A percentile compares a stretch with the other conserved stretches of the same genome.
Evolutionary conservation across 2,888 invertebrate species (phyloP).

Genomic region (Odontocerum albicorne): DNA sequence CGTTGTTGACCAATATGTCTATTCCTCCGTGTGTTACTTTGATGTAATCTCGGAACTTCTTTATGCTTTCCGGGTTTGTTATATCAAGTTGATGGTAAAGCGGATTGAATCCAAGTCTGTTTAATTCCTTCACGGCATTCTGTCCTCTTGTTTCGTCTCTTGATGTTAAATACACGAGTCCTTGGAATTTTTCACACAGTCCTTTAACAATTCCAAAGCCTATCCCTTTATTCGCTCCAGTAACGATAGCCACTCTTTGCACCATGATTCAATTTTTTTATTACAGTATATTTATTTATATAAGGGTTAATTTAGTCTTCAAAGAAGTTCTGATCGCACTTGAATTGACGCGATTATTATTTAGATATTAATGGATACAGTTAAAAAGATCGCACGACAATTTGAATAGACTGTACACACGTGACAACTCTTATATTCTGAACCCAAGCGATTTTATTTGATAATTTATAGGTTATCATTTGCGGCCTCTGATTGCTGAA

Average conservation of each 20-base stretch:
- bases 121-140: slow-evolving; percentile 60
- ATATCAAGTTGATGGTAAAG: slow-evolving; percentile 67
- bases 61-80: slow-evolving; percentile 59
- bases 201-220: slow-evolving; percentile 69
- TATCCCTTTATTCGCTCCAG: slow-evolving; percentile 72
- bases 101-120: slow-evolving; percentile 56
- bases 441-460: too few relatives aligned
- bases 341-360: too few relatives aligned
- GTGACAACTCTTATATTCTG: too few relatives aligned
- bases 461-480: too few relatives aligned
- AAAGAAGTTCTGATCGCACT: too few relatives aligned
- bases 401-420: too few relatives aligned
- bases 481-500: too few relatives aligned
- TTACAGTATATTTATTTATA: too few relatives aligned
- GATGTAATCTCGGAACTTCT: slow-evolving; percentile 59
- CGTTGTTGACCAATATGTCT: slow-evolving; percentile 76
- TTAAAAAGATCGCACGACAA: too few relatives aligned
- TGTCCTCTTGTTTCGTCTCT: slow-evolving; percentile 60
- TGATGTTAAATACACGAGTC: slow-evolving; percentile 70
- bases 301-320: too few relatives aligned
- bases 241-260: slow-evolving; percentile 58
- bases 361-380: too few relatives aligned
- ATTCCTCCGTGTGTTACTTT: slow-evolving; percentile 64
- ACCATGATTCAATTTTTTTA: slow-evolving; percentile 8
- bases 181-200: slow-evolving; percentile 65